Conservation (phyloP, 2,888 invertebrate species). For the Agrochola circellaris region DNA sequence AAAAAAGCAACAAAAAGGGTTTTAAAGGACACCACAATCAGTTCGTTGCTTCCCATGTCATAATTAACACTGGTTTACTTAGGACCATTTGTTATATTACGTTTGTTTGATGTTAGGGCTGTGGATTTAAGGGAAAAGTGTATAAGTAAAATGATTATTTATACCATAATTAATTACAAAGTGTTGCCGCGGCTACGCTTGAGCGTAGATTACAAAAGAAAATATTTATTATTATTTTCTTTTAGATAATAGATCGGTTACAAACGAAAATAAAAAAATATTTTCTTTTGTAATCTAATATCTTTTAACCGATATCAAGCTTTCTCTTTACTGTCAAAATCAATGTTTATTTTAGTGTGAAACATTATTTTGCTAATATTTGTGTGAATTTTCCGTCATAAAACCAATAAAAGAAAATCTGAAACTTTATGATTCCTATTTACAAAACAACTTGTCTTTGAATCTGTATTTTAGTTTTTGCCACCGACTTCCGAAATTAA, state of each 20-base stretch:
- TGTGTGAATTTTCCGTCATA: not conserved
- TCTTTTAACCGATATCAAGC: not conserved
- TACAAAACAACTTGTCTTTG: too few species aligned
- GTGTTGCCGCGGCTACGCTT: not conserved
- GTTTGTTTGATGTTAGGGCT: slow-evolving; percentile 24
- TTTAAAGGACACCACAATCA: slow-evolving; percentile 22
- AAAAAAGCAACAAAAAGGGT: slow-evolving; percentile 8
- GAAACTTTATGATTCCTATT: not conserved
- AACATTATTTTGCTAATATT: not conserved
- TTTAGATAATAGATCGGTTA: too few species aligned
- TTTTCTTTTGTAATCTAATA: not conserved
- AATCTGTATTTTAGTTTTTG: too few species aligned
- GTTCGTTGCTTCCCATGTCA: slow-evolving; percentile 30
- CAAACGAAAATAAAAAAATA: too few species aligned
- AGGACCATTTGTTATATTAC: slow-evolving; percentile 29
- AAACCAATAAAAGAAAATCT: not conserved
- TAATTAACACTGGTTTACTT: slow-evolving; percentile 49
- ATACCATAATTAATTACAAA: not conserved
- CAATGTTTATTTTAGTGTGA: not conserved
- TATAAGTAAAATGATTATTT: not conserved
- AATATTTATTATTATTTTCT: not conserved
- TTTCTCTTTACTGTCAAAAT: not conserved
- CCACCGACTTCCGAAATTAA: too few species aligned
- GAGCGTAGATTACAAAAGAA: not conserved
- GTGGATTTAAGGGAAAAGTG: not conserved